Evolutionary conservation across 2,113 vertebrate species (phyloP).

Genomic region (Eurystomus gularis): DNA sequence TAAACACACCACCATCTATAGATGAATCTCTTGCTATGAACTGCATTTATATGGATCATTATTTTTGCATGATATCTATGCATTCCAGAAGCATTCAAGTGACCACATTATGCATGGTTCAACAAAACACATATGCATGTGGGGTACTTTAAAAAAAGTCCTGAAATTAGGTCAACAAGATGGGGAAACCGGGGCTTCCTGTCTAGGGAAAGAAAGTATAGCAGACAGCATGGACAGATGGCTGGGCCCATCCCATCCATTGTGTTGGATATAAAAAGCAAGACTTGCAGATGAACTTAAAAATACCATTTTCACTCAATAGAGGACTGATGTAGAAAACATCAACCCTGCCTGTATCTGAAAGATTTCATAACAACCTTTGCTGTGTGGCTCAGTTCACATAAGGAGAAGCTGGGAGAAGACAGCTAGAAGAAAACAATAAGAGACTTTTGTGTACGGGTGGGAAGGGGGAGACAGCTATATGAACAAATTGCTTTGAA

Average conservation of each 20-base stretch:
- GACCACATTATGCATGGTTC: not conserved
- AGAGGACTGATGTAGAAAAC: not conserved
- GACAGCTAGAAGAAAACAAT: not conserved
- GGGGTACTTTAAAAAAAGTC: constrained; percentile 18
- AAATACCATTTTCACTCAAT: not conserved
- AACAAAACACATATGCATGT: not conserved
- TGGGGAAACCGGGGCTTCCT: not conserved
- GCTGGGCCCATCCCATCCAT: not conserved
- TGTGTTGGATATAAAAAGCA: not conserved
- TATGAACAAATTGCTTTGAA: not conserved
- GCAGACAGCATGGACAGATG: not conserved
- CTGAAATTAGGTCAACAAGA: constrained; percentile 11
- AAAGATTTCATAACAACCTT: not conserved
- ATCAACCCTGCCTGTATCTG: not conserved
- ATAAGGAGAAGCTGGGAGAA: not conserved
- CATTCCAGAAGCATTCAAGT: constrained; percentile 28
- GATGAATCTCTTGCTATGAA: constrained; percentile 23
- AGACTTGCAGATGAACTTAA: not conserved
- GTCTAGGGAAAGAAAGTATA: not conserved
- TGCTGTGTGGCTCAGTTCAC: accelerated
- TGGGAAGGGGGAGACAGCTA: not conserved
- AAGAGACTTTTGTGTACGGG: not conserved
- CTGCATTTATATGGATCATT: constrained; percentile 35
- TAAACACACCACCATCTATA: not conserved
- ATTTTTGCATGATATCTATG: constrained; percentile 25